Base-by-base conservation (phyloP, 2,888 invertebrate genomes). In the Drosophila pseudotakahashii region DNA sequence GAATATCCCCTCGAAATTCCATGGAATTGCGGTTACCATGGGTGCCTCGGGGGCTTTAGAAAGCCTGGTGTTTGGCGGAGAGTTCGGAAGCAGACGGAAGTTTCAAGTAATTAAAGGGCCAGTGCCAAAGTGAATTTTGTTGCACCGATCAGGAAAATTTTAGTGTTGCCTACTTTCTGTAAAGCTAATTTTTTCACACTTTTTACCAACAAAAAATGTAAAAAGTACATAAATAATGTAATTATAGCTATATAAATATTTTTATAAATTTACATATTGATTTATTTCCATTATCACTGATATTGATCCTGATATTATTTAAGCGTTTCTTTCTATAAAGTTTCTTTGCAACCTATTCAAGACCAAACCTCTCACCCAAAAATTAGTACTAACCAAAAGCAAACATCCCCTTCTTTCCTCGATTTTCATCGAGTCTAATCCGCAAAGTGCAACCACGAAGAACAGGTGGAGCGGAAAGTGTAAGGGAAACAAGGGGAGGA, bases 401-500 rank as follows among this genome's bases (percentile, higher is more conserved):
- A 47, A 48, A 48, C 48, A 59, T 36, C 19, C 47, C 30, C 19
- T 9, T 7, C 23, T 7, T 5, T 26, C 45, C 23, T 11, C 45
- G 14, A 44, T 44, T 59, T 44, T 44, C 39, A 36, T 34, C 13
- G 23, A 42, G 54, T 48, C 48, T 67, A 64, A 64, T 67, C 66
- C 66, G 66, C 53, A 67, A 64, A 67, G 53, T 67, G 53, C 53
- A 64, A 48, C 64, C 66, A 50, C 69, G 60, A 53, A 70, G 67
- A 51, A 19, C 57, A 58, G 59, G 59, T 39, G 23, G 5, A 58
- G 52, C 32, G 53, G 37, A 37, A 47, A 32, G 19, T 1, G 41
- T 11, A 19, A n/a, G 36, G n/a, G n/a, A 2, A 36, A 14, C 13
- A 26, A 42, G 45, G 10, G 26, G 14, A 23, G 51, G 51, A 19